These are phyloP conservation scores for Python bivittatus DNA, from an alignment of 2,113 vertebrate genomes.

Conservation along the genomic window DNA sequence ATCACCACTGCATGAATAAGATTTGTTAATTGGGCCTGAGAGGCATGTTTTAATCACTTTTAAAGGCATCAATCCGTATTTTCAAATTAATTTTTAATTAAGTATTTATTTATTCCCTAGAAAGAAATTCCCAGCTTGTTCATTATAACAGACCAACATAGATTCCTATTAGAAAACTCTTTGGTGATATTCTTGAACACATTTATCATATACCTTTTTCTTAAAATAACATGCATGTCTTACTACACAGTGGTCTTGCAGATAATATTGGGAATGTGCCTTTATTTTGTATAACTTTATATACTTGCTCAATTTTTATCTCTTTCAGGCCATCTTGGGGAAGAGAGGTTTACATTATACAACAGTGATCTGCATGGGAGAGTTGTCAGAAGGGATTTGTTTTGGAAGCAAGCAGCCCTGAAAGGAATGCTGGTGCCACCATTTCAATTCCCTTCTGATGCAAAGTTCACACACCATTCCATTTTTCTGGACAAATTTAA, in stretches of 20 bases:
- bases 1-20: background rate
- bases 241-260: background rate
- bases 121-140: slow-evolving; percentile 14
- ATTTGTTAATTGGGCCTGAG: slow-evolving; percentile 8
- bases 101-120: background rate
- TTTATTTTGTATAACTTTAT: background rate
- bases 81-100: slow-evolving; percentile 37
- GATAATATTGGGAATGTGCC: background rate
- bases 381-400: background rate
- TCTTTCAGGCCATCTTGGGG: background rate
- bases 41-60: slow-evolving; percentile 34
- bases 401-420: background rate
- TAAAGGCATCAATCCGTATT: slow-evolving; percentile 3
- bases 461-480: background rate
- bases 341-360: background rate
- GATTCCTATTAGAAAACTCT: background rate
- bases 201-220: background rate
- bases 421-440: background rate
- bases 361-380: background rate
- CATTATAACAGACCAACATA: slow-evolving; percentile 16
- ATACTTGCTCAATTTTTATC: background rate
- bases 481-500: background rate
- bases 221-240: background rate
- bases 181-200: background rate
- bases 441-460: background rate